A percentile compares a stretch with the other conserved stretches of the same genome.
phyloP scores from a whole-genome alignment of 2,113 vertebrate species.

The Coracopsis vasa region DNA sequence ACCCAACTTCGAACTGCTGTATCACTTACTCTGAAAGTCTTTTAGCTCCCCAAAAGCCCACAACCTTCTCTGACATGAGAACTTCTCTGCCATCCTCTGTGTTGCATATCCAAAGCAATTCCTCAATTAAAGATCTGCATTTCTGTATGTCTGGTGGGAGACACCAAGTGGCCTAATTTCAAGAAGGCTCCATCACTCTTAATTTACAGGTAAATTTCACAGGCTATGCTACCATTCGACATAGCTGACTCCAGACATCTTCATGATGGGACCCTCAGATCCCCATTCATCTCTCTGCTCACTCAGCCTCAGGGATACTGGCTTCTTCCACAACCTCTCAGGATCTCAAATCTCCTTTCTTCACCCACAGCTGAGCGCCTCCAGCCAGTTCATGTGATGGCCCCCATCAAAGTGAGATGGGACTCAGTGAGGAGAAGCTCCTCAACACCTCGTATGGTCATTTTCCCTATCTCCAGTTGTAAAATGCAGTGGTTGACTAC shows the following conservation, averaged over 20 bases:
- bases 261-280: not conserved
- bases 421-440: not conserved
- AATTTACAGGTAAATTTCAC: not conserved
- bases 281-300: not conserved
- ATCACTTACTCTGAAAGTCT: not conserved
- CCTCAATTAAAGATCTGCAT: not conserved
- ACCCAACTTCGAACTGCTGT: fast-evolving
- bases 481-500: not conserved
- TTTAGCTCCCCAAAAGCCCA: not conserved
- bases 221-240: no score
- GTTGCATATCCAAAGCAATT: not conserved
- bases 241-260: not conserved
- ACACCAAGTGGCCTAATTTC: not conserved
- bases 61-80: fast-evolving
- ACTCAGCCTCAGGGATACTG: not conserved
- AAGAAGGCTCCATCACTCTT: not conserved
- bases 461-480: not conserved
- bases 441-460: not conserved
- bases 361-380: not conserved
- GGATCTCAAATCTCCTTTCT: not conserved
- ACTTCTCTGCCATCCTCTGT: not conserved
- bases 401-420: not conserved
- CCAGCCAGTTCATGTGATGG: not conserved
- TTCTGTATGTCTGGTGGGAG: not conserved
- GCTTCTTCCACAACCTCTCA: not conserved